Conservation (phyloP, 1,140 invertebrate species). For the Drosophila sp. region DNA sequence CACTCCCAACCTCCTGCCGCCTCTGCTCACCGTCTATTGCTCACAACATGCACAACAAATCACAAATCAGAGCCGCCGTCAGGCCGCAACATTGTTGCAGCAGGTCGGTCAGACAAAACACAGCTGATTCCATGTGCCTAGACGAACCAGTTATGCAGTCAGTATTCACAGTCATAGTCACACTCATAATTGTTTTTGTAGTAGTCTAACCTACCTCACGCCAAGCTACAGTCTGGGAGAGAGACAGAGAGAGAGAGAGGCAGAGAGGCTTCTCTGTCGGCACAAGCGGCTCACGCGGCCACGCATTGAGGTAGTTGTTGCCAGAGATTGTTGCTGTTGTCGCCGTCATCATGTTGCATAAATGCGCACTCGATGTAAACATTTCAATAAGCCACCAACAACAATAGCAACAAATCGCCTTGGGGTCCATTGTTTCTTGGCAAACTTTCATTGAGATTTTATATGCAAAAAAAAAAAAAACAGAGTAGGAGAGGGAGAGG, state of each 20-base stretch:
- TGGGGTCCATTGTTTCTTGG: conserved; percentile 69
- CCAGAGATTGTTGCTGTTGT: conserved; percentile 18
- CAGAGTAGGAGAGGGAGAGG: not conserved
- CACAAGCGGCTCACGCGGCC: conserved; percentile 50
- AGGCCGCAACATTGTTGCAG: conserved; percentile 70
- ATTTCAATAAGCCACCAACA: conserved; percentile 63
- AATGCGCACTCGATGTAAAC: conserved; percentile 70
- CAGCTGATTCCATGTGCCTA: conserved; percentile 57
- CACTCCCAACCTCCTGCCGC: not conserved
- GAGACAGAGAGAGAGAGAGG: not conserved
- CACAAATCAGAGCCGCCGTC: conserved; percentile 41
- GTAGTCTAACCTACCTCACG: conserved; percentile 75
- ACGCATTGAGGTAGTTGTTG: conserved; percentile 49
- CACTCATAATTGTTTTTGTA: not conserved
- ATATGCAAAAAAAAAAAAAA: conserved; percentile 57
- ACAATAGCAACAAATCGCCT: conserved; percentile 62
- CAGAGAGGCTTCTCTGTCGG: conserved; percentile 31
- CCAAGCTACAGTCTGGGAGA: conserved; percentile 43
- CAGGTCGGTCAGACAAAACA: conserved; percentile 52
- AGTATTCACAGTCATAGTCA: conserved; percentile 14
- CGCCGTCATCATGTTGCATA: conserved; percentile 64
- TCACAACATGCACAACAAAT: conserved; percentile 35
- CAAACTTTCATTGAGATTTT: conserved; percentile 80
- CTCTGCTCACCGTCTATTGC: conserved; percentile 1
- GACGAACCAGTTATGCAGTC: conserved; percentile 49